Evolutionary conservation across 2,113 vertebrate species (phyloP), one percentile per base, ranked within the genome.

Genomic region (Cichladusa arquata): DNA sequence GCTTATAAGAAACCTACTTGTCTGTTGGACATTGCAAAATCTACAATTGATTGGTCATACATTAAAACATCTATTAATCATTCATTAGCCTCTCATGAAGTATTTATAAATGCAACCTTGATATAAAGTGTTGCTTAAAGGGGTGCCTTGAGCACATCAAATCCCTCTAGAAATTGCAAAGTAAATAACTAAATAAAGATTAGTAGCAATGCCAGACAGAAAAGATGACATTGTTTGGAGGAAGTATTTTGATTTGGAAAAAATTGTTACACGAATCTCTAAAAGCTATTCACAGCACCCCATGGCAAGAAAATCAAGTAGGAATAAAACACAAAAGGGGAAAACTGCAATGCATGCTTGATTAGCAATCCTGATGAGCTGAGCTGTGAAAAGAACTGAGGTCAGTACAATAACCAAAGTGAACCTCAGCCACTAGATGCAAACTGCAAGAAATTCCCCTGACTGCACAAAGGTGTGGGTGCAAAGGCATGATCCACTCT

Each of bases 11-110:
- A 94, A 94, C 74, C 87, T 87, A 69, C 93, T 95, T 85, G 79
- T 90, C 87, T 92, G 87, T 67, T 94, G 85, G 51, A 88, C 4
- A 9, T 45, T 82, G 90, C 5, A 8, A 95, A 93, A 95, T 77
- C 93, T 91, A 60, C 85, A 90, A 96, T 95, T 97, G 94, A 96
- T 94, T 97, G 74, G 70, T 90, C 91, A 94, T 95, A 94, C 87
- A 97, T 96, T 97, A 96, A 95, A 97, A 92, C 87, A 93, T 73
- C 85, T 92, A 95, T 96, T 97, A 96, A 96, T 96, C 94, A 96
- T 96, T 97, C 95, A 96, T 97, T 96, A 97, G 74, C 67, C 62
- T 70, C 93, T 95, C 94, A 97, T 95, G 76, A 95, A 96, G 47
- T 95, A 96, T 96, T 97, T 92, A 96, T 95, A 96, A 97, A 96